These are phyloP conservation scores for Schizaphis graminum DNA, from an alignment of 2,888 invertebrate genomes.

Conservation along the genomic window DNA sequence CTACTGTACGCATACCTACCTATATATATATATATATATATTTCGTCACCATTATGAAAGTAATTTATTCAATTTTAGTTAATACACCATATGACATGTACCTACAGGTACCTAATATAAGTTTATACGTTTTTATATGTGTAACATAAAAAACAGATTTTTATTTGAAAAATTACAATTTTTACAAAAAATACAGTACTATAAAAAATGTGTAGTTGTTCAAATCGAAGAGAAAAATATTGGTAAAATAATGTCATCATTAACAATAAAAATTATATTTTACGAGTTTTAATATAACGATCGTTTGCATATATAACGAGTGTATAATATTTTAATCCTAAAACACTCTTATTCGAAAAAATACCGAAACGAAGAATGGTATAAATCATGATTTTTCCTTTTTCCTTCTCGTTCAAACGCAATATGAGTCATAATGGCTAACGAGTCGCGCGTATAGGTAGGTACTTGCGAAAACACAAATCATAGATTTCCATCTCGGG, in stretches of 20 bases:
- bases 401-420: neutral
- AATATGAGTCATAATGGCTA: neutral
- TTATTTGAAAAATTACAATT: neutral
- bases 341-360: neutral
- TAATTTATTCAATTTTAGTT: neutral
- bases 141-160: neutral
- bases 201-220: too few species aligned
- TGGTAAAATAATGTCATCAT: neutral
- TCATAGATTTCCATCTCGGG: constrained; percentile 21
- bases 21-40: neutral
- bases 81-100: neutral
- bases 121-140: neutral
- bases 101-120: neutral
- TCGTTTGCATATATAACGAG: neutral
- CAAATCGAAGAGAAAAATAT: neutral
- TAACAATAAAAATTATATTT: neutral
- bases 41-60: neutral
- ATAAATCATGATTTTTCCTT: neutral
- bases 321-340: too few species aligned
- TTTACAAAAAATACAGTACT: neutral
- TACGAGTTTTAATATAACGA: neutral
- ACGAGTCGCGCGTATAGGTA: neutral
- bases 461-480: neutral
- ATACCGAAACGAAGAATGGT: neutral
- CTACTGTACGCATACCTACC: neutral